These are phyloP conservation scores for Ictidomys tridecemlineatus DNA, from an alignment of 2,113 vertebrate genomes.

Conservation along the genomic window DNA sequence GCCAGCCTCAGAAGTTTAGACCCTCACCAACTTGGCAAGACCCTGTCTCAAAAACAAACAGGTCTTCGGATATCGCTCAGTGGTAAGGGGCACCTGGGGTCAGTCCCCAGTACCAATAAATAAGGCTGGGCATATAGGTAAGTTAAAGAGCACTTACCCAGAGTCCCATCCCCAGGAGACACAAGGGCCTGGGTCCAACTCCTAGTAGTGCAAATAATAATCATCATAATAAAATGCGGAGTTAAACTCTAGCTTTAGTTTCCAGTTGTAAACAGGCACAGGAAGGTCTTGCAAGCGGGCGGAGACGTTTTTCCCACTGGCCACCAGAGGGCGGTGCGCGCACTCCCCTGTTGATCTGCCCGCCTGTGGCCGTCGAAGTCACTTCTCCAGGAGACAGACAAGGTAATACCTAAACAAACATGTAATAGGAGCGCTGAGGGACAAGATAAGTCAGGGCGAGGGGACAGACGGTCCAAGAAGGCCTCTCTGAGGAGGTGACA, in stretches of 20 bases:
- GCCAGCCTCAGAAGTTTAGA: too few species aligned
- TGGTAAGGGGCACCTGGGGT: too few species aligned
- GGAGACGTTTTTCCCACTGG: neutral
- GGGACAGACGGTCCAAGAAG: too few species aligned
- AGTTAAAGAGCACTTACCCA: too few species aligned
- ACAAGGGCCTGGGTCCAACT: neutral
- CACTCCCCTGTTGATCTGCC: too few species aligned
- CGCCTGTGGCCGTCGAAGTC: neutral
- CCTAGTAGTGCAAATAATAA: neutral
- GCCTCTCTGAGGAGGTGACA: too few species aligned
- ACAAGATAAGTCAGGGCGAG: too few species aligned
- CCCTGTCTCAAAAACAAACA: neutral
- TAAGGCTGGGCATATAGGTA: too few species aligned
- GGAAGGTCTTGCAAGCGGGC: neutral
- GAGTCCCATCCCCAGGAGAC: too few species aligned
- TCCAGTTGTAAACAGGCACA: too few species aligned
- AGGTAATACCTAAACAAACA: neutral
- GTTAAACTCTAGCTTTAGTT: neutral
- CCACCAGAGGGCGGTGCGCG: slow-evolving; percentile 22
- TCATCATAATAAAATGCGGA: neutral
- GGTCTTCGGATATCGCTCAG: neutral
- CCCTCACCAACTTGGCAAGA: too few species aligned
- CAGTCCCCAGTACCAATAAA: too few species aligned
- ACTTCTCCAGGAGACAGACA: neutral
- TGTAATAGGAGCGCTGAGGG: neutral